Base-by-base conservation (phyloP, 2,888 invertebrate genomes). In the Julus scandinavius region DNA sequence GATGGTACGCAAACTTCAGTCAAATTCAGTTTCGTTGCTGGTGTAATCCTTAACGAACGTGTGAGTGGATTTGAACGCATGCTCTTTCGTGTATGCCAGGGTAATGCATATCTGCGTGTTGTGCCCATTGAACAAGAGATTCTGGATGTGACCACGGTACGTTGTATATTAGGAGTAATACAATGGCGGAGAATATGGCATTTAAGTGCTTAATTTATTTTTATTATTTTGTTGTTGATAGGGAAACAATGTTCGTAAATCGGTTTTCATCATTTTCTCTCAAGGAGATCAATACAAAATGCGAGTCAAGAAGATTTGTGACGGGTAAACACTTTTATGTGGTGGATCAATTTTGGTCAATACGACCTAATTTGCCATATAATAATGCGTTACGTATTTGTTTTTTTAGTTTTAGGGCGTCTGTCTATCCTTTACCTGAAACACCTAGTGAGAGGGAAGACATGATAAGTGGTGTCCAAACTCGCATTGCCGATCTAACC, bases 401-500 rank as follows among this genome's bases (percentile, higher is more conserved):
- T 38, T 63, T 87, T 20, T 91, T 91, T 90, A 92, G 92, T 38
- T 99, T 99, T 93, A 96, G 98, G 89, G 99, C 99, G 0, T 99
- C 99, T 0, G 94, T 99, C 84, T 99, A 99, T 94, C 99, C 99
- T 0, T 99, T 99, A 92, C 99, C 99, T 0, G 99, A 99, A 92
- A 98, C 98, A 2, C 97, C 98, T 4, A 96, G 97, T 17, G 99
- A 99, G 93, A 94, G 99, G 50, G 94, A 98, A 89, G 99, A 99
- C 93, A 99, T 99, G 99, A 96, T 97, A 88, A 97, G 97, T 95
- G 98, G 98, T 0, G 99, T 99, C 2, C 98, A 98, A 97, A 99
- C 99, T 11, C 95, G 99, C 89, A 98, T 99, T 91, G 99, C 99
- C 93, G 99, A 99, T 93, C 94, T 99, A 89, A 97, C 97, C 92